These are phyloP conservation scores for Gortyna flavago DNA, from an alignment of 2,888 invertebrate species.

Conservation along the genomic window DNA sequence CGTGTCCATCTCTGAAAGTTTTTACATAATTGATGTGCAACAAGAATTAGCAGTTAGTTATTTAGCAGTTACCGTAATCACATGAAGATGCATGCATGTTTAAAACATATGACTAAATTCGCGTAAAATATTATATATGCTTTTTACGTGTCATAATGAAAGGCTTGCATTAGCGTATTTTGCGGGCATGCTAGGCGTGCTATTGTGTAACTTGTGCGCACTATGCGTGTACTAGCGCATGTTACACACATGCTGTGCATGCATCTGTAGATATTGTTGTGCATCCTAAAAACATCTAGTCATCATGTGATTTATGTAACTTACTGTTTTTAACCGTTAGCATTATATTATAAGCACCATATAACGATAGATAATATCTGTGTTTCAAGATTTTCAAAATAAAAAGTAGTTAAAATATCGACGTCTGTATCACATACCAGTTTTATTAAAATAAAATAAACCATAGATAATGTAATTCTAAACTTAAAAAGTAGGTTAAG, in stretches of 20 bases:
- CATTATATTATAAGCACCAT: slow-evolving; percentile 59
- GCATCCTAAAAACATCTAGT: not conserved
- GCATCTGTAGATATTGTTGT: not conserved
- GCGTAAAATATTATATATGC: not conserved
- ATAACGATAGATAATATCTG: slow-evolving; percentile 39
- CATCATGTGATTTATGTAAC: slow-evolving; percentile 34
- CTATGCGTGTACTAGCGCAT: not conserved
- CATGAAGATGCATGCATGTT: slow-evolving; percentile 28
- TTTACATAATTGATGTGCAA: slow-evolving; percentile 45
- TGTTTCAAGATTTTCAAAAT: slow-evolving; percentile 45
- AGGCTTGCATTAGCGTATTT: not conserved
- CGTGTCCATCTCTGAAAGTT: slow-evolving; percentile 33
- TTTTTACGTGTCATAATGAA: not conserved
- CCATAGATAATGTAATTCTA: slow-evolving; percentile 41
- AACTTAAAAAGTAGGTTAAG: slow-evolving; percentile 54
- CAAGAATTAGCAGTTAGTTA: slow-evolving; percentile 49
- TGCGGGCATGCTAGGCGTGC: not conserved
- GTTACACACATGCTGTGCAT: not conserved
- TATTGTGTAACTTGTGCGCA: slow-evolving; percentile 3
- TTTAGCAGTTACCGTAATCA: slow-evolving; percentile 41
- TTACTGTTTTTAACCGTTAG: slow-evolving; percentile 30
- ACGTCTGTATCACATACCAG: slow-evolving; percentile 60
- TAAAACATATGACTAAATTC: not conserved
- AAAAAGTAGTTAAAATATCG: slow-evolving; percentile 52
- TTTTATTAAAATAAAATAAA: slow-evolving; percentile 40